A percentile compares a stretch with the other conserved stretches of the same genome.
These are phyloP conservation scores for Saccopteryx leptura DNA, from an alignment of 2,113 vertebrate genomes.

Conservation along the genomic window DNA sequence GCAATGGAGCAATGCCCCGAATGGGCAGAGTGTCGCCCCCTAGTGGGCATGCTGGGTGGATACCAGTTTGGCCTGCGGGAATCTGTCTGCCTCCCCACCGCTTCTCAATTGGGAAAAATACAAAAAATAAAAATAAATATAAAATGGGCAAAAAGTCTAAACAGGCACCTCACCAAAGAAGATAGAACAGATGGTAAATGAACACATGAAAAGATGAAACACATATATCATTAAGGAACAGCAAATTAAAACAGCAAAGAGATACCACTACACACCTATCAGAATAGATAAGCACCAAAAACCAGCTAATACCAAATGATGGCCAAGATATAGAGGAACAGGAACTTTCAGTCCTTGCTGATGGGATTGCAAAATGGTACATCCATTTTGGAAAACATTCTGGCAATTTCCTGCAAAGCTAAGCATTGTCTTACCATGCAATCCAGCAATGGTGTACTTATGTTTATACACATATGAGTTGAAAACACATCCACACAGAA, in stretches of 20 bases:
- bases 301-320: neutral
- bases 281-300: neutral
- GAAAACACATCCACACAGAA: neutral
- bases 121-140: too few species aligned
- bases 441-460: neutral
- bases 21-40: too few species aligned
- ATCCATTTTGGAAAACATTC: neutral
- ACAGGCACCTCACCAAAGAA: neutral
- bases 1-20: too few species aligned
- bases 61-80: too few species aligned
- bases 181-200: neutral
- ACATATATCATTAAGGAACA: neutral
- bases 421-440: neutral
- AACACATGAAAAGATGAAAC: neutral
- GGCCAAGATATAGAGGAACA: neutral
- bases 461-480: neutral
- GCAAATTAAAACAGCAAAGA: neutral
- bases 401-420: neutral
- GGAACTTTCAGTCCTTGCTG: neutral
- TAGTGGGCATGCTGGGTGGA: too few species aligned
- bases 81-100: too few species aligned
- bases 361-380: neutral
- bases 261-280: neutral
- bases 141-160: neutral
- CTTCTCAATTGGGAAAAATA: too few species aligned